phyloP scores from a whole-genome alignment of 2,888 invertebrate species.

The Bedellia somnulentella region DNA sequence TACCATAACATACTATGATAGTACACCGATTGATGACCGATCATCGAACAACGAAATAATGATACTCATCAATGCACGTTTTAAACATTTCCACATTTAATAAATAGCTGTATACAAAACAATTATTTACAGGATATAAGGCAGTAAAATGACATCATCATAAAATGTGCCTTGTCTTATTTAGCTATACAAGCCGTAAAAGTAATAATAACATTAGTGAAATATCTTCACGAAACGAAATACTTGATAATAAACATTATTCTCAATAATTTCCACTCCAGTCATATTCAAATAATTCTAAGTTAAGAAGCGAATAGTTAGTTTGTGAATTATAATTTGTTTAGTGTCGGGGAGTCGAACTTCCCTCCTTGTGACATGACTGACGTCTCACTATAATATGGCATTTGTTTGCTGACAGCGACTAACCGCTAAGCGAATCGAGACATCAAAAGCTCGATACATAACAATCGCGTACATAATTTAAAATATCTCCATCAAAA shows the following conservation, averaged over 20 bases:
- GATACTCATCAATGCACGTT: slow-evolving; percentile 55
- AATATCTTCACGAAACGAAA: slow-evolving; percentile 30
- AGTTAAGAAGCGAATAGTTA: too few species aligned
- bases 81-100: slow-evolving; percentile 56
- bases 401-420: too few species aligned
- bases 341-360: too few species aligned
- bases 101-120: slow-evolving; percentile 64
- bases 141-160: slow-evolving; percentile 57
- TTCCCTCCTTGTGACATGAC: too few species aligned
- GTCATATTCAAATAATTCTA: slow-evolving; percentile 51
- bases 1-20: slow-evolving; percentile 58
- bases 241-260: too few species aligned
- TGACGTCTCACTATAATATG: too few species aligned
- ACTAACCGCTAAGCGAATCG: too few species aligned
- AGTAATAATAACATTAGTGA: slow-evolving; percentile 32
- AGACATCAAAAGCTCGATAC: too few species aligned
- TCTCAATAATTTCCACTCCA: slow-evolving; percentile 39
- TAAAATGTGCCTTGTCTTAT: slow-evolving; percentile 51
- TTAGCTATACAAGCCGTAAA: slow-evolving; percentile 58
- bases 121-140: slow-evolving; percentile 61
- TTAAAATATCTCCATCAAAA: too few species aligned
- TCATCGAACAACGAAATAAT: slow-evolving; percentile 41
- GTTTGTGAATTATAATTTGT: too few species aligned
- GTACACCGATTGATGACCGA: slow-evolving; percentile 58
- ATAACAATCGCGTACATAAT: too few species aligned